Base-by-base conservation (phyloP, 2,113 vertebrate species). In the Camarhynchus parvulus region DNA sequence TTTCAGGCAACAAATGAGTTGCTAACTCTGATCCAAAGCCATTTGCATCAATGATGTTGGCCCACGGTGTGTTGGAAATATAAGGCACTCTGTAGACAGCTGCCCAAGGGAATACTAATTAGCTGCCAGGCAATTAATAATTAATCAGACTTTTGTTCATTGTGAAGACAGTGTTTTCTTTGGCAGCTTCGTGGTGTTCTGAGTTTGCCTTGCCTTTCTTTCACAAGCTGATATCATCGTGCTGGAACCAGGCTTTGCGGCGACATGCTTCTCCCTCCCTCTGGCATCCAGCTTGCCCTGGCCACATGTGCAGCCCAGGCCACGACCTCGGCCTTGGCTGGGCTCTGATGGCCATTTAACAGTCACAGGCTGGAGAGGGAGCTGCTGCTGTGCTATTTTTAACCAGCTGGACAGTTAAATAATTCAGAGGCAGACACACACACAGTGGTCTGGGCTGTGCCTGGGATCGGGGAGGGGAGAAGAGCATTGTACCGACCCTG, bases 41-140 rank as follows among this genome's bases (percentile, higher is more conserved):
- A 90, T 96, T 92, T 92, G 86, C 93, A 93, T 92, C 56, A 41
- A 78, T 64, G 88, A 89, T 68, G 95, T 77, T 90, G 92, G 90
- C 87, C 92, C 23, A 19, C n/a, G 66, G 92, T 95, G 77, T 83
- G 89, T 30, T 97, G 88, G 75, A 95, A 95, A 91, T 94, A 92
- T 20, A 93, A 94, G 64, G 88, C 93, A 86, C 92, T 96, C 94
- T 95, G 83, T 96, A 93, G 96, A 95, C 95, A 88, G 92, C 96
- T 95, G 96, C 97, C 96, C 90, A 90, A 95, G 96, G 96, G 97
- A 96, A 97, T 97, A 96, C 96, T 96, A 96, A 97, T 97, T 97
- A 97, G 97, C 96, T 94, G 94, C 94, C 94, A 95, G 88, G 92
- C 96, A 96, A 97, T 97, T 97, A 97, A 97, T 97, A 96, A 97